Evolutionary conservation across 2,113 vertebrate genomes (phyloP).

Genomic region (Ramphastos sulfuratus): DNA sequence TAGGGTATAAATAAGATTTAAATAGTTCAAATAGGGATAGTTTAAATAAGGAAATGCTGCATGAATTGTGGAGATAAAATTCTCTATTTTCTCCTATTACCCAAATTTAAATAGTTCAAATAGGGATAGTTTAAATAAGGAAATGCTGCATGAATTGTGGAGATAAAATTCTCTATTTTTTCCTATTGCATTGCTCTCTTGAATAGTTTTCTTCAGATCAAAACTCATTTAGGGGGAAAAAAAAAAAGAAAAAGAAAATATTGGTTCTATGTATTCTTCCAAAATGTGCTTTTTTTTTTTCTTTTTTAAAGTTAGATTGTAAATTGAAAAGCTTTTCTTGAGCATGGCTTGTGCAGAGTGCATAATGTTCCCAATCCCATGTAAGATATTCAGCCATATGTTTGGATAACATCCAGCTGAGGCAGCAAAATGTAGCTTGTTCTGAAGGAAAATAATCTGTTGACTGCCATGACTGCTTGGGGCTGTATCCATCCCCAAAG

Average conservation of each 20-base stretch:
- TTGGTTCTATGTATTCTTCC: neutral
- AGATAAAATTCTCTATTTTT: neutral
- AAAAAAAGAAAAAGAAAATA: neutral
- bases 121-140: neutral
- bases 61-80: neutral
- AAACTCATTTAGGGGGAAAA: neutral
- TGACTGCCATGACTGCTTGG: neutral
- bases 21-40: neutral
- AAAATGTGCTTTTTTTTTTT: no score
- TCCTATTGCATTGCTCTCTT: neutral
- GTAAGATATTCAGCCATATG: neutral
- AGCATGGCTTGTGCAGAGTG: neutral
- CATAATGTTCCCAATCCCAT: neutral
- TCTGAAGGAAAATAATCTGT: neutral
- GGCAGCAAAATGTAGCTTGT: neutral
- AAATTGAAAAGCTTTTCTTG: neutral
- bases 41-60: neutral
- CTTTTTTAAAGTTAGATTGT: neutral
- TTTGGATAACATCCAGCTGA: neutral
- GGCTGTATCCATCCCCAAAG: neutral
- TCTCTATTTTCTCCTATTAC: no score
- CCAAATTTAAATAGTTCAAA: neutral
- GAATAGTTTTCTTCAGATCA: neutral
- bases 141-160: neutral
- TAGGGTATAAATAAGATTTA: neutral